Conservation (phyloP, 2,888 invertebrate genomes). For the Stenotaenia linearis region DNA sequence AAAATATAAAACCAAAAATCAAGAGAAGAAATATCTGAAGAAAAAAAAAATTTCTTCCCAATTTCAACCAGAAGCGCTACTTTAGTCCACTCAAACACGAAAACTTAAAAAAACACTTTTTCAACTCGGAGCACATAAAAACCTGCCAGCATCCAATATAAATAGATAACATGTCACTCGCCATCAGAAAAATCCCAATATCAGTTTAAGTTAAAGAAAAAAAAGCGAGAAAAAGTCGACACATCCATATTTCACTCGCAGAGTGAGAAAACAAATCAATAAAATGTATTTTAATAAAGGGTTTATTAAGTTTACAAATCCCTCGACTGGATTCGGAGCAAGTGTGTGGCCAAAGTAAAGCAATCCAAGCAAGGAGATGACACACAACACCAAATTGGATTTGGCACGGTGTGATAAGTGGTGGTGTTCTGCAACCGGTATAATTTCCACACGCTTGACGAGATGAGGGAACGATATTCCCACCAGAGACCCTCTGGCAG, state of each 20-base stretch:
- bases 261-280: not conserved
- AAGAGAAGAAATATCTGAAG: too few species aligned
- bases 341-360: not conserved
- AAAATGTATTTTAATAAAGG: not conserved
- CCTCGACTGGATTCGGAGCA: not conserved
- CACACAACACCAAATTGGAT: not conserved
- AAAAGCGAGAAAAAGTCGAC: too few species aligned
- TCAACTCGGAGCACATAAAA: too few species aligned
- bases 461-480: not conserved
- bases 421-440: not conserved
- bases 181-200: too few species aligned
- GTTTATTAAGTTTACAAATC: not conserved
- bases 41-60: too few species aligned
- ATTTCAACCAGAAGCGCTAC: too few species aligned
- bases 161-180: too few species aligned
- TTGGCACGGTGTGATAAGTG: not conserved
- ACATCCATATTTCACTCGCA: not conserved
- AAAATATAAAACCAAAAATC: too few species aligned
- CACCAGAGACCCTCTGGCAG: not conserved
- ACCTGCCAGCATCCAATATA: too few species aligned
- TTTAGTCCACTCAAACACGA: too few species aligned
- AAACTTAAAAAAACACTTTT: too few species aligned
- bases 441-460: not conserved
- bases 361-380: not conserved
- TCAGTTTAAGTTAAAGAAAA: too few species aligned